phyloP scores from a whole-genome alignment of 2,113 vertebrate genomes.

The Phoxinus phoxinus region DNA sequence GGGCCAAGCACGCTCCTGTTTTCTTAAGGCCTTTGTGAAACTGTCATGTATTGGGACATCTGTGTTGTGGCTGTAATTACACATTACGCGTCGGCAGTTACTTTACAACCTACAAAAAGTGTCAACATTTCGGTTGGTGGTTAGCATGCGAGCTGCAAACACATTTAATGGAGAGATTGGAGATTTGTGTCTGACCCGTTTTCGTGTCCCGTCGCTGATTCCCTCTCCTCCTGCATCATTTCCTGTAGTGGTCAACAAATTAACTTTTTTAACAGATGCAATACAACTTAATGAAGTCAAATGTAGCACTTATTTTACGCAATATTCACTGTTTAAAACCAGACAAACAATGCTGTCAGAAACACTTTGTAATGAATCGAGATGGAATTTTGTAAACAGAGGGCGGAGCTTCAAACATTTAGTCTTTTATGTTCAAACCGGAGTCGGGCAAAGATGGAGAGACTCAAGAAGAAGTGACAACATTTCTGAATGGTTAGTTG shows the following conservation, averaged over 20 bases:
- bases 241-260: neutral
- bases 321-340: neutral
- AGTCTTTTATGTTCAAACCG: too few species aligned
- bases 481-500: too few species aligned
- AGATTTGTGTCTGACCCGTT: neutral
- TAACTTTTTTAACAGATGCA: neutral
- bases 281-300: neutral
- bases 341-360: neutral
- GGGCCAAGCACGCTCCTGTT: conserved; percentile 20
- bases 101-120: neutral
- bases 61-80: conserved; percentile 24
- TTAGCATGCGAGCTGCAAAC: neutral
- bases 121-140: neutral
- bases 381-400: too few species aligned
- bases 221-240: neutral
- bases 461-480: too few species aligned
- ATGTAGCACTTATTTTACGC: neutral
- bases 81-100: neutral
- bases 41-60: conserved; percentile 21
- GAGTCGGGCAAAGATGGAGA: too few species aligned
- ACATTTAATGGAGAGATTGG: neutral
- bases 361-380: neutral
- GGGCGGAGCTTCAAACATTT: too few species aligned
- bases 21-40: conserved; percentile 26
- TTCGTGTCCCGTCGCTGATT: neutral